Base-by-base conservation (phyloP, 2,888 invertebrate species). In the Psylliodes chrysocephalus region DNA sequence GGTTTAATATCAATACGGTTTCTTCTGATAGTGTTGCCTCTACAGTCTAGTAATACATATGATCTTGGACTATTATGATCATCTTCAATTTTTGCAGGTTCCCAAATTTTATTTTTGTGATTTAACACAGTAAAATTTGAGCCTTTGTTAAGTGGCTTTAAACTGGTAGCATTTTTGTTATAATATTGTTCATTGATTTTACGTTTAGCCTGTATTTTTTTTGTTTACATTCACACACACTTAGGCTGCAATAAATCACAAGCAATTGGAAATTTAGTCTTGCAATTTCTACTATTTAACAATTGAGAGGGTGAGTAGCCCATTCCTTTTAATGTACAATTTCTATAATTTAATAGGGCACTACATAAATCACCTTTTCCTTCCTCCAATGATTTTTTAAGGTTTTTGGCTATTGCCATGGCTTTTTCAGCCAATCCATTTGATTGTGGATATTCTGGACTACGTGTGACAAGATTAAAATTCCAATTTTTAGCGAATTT, bases 341-440 rank as follows among this genome's bases (percentile, higher is more conserved):
- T 19, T 19, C 44, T 44, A 44, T 44, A 19, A 2, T 44, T 14
- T 19, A 44, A 17, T 19, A 44, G 18, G 18, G 38, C 38, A 35
- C 35, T n/a, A 8, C 17, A 3, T 5, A 35, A 35, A 35, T 49
- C 28, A 2, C 4, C 15, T 28, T 51, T 49, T 49, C 18, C 12
- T 49, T 7, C 14, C 6, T 49, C 30, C 30, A 49, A 30, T 46
- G 19, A 2, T 19, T 62, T 62, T 57, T 25, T 62, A 25, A 56
- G 7, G 35, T 25, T 62, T 56, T 62, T 62, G 1, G 49, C 22
- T 8, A 54, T 61, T 10, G 38, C 12, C n/a, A 54, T 54, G 12
- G 47, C 44, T 54, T 61, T 61, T 56, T 69, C 69, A 35, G 64
- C 66, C 17, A 69, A 54, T 5, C 68, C 67, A 59, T 71, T 71